phyloP scores from a whole-genome alignment of 1,140 invertebrate genomes.

The Octopus sinensis region DNA sequence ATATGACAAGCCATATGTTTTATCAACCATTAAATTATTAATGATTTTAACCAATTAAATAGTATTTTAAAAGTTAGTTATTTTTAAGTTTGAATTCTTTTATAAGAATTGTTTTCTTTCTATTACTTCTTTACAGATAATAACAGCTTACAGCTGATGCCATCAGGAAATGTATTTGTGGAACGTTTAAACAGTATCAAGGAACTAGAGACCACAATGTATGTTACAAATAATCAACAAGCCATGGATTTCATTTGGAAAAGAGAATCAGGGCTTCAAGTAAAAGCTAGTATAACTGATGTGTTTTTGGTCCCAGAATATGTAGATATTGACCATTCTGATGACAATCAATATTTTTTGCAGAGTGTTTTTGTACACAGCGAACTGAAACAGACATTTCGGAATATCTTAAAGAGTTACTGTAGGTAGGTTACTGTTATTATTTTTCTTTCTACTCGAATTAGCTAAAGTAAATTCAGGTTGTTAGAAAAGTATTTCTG shows the following conservation, averaged over 20 bases:
- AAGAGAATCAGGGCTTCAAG: slow-evolving; percentile 40
- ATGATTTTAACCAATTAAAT: too few species aligned
- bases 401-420: slow-evolving; percentile 24
- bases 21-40: too few species aligned
- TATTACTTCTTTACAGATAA: slow-evolving; percentile 27
- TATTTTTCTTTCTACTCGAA: too few species aligned
- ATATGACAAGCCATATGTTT: too few species aligned
- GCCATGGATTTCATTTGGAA: slow-evolving; percentile 41
- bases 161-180: slow-evolving; percentile 43
- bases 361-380: slow-evolving; percentile 20
- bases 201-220: slow-evolving; percentile 38
- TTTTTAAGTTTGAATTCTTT: too few species aligned
- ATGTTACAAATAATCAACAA: slow-evolving; percentile 46
- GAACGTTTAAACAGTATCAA: slow-evolving; percentile 37
- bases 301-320: slow-evolving; percentile 44
- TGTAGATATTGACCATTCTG: slow-evolving; percentile 38
- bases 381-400: slow-evolving; percentile 26
- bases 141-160: slow-evolving; percentile 22
- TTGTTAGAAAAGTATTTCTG: too few species aligned
- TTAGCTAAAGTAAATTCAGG: too few species aligned
- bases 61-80: too few species aligned
- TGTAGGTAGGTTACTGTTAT: slow-evolving; percentile 32
- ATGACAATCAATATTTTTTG: slow-evolving; percentile 38
- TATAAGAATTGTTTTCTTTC: background rate
- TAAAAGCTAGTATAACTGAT: slow-evolving; percentile 41